Evolutionary conservation across 92 coral and sea anemone genomes (phyloP).

Genomic region (Parazoanthus swiftii): DNA sequence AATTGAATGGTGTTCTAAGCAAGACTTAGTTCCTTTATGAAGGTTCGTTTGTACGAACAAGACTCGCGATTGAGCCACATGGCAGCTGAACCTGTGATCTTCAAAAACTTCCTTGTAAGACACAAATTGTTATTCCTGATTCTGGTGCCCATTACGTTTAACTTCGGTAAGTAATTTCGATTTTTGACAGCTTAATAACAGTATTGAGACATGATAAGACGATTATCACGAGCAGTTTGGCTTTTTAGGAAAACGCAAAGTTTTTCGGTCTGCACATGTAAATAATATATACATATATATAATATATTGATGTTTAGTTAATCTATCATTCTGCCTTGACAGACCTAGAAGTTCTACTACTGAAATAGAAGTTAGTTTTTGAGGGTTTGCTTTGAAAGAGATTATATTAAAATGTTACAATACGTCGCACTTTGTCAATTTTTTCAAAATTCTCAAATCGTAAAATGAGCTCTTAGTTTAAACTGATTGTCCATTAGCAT

Average conservation of each 20-base stretch:
- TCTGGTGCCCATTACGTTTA: neutral
- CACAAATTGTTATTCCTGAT: neutral
- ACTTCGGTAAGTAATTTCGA: neutral
- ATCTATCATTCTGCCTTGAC: neutral
- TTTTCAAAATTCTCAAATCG: neutral
- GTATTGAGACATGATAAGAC: neutral
- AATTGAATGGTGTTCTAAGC: neutral
- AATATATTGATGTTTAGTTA: no score
- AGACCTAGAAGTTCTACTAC: no score
- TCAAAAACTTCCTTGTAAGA: conserved; percentile 4
- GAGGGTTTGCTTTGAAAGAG: neutral
- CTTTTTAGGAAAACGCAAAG: no score
- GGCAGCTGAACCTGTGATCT: neutral
- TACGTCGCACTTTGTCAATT: no score
- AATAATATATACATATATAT: no score
- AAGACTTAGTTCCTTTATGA: neutral
- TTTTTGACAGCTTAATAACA: neutral
- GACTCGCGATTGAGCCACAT: no score
- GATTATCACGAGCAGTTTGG: neutral
- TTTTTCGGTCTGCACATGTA: no score
- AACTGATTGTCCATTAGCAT: no score
- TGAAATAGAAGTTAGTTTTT: no score
- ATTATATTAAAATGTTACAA: neutral
- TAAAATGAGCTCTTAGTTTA: no score
- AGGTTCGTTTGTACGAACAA: neutral